These are phyloP conservation scores for Terrapene triunguis DNA, from an alignment of 2,113 vertebrate genomes.

Conservation along the genomic window DNA sequence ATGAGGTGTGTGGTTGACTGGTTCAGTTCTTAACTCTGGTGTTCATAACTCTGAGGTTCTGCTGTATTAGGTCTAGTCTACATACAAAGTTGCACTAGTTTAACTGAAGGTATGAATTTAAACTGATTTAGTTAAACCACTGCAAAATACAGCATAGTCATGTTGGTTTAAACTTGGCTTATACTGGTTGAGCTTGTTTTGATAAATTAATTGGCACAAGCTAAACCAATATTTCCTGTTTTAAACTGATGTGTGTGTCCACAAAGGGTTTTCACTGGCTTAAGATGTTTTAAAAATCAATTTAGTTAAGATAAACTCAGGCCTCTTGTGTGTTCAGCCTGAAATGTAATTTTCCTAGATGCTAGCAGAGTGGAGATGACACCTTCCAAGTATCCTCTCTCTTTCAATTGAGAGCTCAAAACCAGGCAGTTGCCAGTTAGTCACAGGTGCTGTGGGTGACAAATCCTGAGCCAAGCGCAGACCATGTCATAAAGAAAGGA, in stretches of 20 bases:
- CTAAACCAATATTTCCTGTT: not conserved
- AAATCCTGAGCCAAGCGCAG: not conserved
- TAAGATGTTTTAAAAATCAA: not conserved
- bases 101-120: not conserved
- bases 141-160: not conserved
- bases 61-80: not conserved
- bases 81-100: not conserved
- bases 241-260: not conserved
- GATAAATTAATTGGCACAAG: not conserved
- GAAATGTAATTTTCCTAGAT: not conserved
- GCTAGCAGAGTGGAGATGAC: not conserved
- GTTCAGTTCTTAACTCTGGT: too few relatives aligned
- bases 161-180: not conserved
- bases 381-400: not conserved
- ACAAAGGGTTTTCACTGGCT: too few relatives aligned
- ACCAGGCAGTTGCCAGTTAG: not conserved
- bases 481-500: not conserved
- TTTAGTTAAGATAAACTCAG: not conserved
- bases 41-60: too few relatives aligned
- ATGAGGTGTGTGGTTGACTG: too few relatives aligned
- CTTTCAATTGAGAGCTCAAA: not conserved
- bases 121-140: not conserved
- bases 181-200: not conserved
- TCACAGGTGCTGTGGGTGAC: not conserved
- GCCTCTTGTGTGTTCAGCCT: not conserved